Evolutionary conservation across 2,113 vertebrate species (phyloP).

Genomic region (Petroica traversi): DNA sequence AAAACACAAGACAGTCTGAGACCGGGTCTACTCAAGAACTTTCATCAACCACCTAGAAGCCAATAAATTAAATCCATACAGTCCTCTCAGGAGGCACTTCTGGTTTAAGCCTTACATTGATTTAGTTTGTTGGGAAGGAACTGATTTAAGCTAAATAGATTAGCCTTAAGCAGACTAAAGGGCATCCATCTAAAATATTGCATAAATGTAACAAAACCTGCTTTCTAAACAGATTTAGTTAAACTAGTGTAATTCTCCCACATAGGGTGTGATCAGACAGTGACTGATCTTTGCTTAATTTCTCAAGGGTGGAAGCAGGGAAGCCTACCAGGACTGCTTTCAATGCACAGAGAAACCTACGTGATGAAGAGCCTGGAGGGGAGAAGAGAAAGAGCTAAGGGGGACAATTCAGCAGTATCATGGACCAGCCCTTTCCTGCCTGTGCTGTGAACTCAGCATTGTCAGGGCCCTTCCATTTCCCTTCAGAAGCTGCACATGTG

Average conservation of each 20-base stretch:
- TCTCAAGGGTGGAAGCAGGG: neutral
- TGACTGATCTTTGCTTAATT: neutral
- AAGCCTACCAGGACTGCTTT: neutral
- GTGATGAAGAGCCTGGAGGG: neutral
- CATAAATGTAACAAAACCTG: constrained; percentile 29
- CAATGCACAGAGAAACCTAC: neutral
- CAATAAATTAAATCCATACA: constrained; percentile 51
- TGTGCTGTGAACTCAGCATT: neutral
- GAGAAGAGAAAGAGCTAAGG: neutral
- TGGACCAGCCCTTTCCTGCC: neutral
- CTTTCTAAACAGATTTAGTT: constrained; percentile 22
- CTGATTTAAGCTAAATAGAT: constrained; percentile 1
- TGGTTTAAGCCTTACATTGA: constrained; percentile 28
- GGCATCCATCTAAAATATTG: neutral
- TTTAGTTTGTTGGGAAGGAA: constrained; percentile 39
- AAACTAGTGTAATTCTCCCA: neutral
- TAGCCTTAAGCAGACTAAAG: constrained; percentile 7
- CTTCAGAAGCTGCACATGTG: neutral
- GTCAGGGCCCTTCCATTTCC: neutral
- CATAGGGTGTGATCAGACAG: neutral
- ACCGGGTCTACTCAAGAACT: neutral
- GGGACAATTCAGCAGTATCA: neutral
- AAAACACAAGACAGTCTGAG: neutral
- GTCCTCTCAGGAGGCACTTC: constrained; percentile 33
- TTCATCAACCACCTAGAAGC: constrained; percentile 8